Evolutionary conservation across 2,797 vertebrate species (phyloP), one percentile per base, ranked within the genome.

Genomic region (Manis crassicaudata): DNA sequence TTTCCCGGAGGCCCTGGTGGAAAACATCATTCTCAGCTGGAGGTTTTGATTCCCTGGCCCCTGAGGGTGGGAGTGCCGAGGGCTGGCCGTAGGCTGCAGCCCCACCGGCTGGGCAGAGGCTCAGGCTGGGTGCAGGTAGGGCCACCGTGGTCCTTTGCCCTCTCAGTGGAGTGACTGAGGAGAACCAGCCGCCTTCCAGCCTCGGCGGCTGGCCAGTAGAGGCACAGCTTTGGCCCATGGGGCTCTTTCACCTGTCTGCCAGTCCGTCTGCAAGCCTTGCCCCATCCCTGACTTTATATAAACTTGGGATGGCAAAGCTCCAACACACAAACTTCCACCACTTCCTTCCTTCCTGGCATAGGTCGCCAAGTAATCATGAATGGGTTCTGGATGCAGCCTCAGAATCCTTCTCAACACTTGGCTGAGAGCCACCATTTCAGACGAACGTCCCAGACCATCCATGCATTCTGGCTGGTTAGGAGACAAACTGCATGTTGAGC

Each of bases 121-220:
- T 5, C 43, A 21, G 62, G 73, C 37, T 25, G 37, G n/a, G 43
- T 62, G 56, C 58, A 90, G 80, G 16, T 68, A 62, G 84, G 94
- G 93, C 90, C 96, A 97, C 95, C 4, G 13, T 72, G 89, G 83
- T n/a, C 92, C 52, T 73, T 35, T 5, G 60, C 92, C 65, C 7
- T 82, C 50, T 54, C 32, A 6, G 73, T 6, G 3, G 73, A 60
- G 68, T 7, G 3, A 46, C 62, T 10, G 40, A 86, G 63, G n/a
- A 54, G 16, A 50, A 18, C 82, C 85, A 88, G 92, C 84, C 87
- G 89, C 72, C 29, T 2, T 80, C 35, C n/a, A 86, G 92, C 18
- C n/a, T 35, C 6, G 5, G 52, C 7, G 0, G 7, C 62, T 3
- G 35, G 58, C 79, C 43, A 40, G 88, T 2, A 21, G 37, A 80